Evolutionary conservation across 1,140 invertebrate species (phyloP).

Genomic region (Scaptomyza hsui): DNA sequence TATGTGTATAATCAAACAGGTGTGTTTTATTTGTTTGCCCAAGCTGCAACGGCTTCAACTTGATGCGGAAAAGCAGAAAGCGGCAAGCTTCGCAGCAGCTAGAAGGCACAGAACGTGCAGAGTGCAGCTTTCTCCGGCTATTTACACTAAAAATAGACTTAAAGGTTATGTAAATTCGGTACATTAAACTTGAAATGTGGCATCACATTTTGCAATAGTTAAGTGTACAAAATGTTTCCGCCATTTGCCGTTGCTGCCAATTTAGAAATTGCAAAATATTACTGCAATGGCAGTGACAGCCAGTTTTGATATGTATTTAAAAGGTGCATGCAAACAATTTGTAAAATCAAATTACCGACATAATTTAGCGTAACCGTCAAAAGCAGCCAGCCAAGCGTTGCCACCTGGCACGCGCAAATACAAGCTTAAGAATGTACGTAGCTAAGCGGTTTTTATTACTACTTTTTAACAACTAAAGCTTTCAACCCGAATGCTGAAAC

Average conservation of each 20-base stretch:
- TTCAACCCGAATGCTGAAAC: background rate
- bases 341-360: constrained; percentile 75
- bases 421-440: constrained; percentile 19
- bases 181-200: constrained; percentile 53
- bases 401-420: constrained; percentile 53
- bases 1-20: constrained; percentile 3
- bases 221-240: constrained; percentile 39
- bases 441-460: constrained; percentile 10
- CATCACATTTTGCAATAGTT: constrained; percentile 51
- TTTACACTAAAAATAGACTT: constrained; percentile 12
- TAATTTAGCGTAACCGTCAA: constrained; percentile 67
- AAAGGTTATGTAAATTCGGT: constrained; percentile 63
- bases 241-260: constrained; percentile 25
- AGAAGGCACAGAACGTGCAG: constrained; percentile 59
- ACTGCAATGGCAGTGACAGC: constrained; percentile 10
- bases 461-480: background rate
- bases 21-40: constrained; percentile 3
- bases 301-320: constrained; percentile 37
- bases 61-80: constrained; percentile 67
- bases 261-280: constrained; percentile 67
- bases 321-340: constrained; percentile 75
- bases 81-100: constrained; percentile 51
- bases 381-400: constrained; percentile 58
- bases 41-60: constrained; percentile 19
- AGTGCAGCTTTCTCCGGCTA: constrained; percentile 57